Evolutionary conservation across 2,113 vertebrate genomes (phyloP), one percentile per base, ranked within the genome.

Genomic region (Nicator chloris): DNA sequence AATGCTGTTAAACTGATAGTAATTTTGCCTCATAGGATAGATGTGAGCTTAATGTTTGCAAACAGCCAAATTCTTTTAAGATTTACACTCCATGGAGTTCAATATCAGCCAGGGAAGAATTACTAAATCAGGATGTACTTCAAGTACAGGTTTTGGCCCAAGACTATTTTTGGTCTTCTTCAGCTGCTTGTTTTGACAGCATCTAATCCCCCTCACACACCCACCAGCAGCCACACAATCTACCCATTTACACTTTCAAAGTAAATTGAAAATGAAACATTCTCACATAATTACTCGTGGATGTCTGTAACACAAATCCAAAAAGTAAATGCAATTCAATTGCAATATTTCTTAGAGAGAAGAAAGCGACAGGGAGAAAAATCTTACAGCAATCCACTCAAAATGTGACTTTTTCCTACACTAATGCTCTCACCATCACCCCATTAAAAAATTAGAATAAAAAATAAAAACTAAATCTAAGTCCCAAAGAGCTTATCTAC

Each of bases 1-100:
- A 95, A 88, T 96, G 88, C 94, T 95, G 93, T 97, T 97, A 97
- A 96, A 97, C 87, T 91, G 90, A 95, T 95, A 94, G 91, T 93
- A 96, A 96, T 96, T 97, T 95, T 90, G 90, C 64, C 82, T 95
- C 88, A 68, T 84, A 96, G 87, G 94, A 96, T 69, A 89, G 70
- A 95, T 76, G 40, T 31, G 70, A 90, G 44, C 86, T 95, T 94
- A 93, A 95, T 92, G 95, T 97, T 96, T 95, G 84, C 88, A 92
- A 91, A 96, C 16, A 54, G 82, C 47, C 56, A 90, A 91, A 83
- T 84, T 88, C 91, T 95, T 94, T 86, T 60, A 90, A 95, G 92
- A 92, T 96, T 96, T 94, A 93, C 88, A 84, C 85, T 93, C 85
- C 79, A 44, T 49, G 40, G 88, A 93, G 91, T 87, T 96, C 96